phyloP scores from a whole-genome alignment of 2,797 vertebrate genomes.

The Microhierax caerulescens region DNA sequence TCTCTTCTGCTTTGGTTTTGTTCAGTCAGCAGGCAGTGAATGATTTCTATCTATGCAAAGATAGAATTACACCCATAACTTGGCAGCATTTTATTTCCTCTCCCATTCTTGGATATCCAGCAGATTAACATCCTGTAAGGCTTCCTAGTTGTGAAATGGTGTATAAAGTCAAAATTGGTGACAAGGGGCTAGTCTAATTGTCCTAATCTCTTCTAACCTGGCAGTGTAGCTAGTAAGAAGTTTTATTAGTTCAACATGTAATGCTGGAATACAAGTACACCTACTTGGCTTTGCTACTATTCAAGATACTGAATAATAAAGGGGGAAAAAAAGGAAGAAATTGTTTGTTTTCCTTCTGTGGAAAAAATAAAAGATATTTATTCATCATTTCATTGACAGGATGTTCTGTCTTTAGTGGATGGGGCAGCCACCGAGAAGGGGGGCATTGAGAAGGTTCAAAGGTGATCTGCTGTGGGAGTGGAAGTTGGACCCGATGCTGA shows the following conservation, averaged over 20 bases:
- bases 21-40: background rate
- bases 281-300: background rate
- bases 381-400: background rate
- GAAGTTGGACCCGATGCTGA: background rate
- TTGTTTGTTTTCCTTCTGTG: background rate
- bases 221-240: background rate
- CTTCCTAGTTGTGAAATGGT: constrained; percentile 47
- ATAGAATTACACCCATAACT: constrained; percentile 6
- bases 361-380: background rate
- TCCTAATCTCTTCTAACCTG: background rate
- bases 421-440: background rate
- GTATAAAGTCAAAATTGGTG: constrained; percentile 23
- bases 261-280: background rate
- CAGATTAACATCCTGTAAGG: background rate
- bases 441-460: background rate
- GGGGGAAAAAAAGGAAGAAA: background rate
- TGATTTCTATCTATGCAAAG: background rate
- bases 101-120: constrained; percentile 17
- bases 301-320: background rate
- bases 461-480: background rate
- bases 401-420: background rate
- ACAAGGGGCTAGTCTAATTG: background rate
- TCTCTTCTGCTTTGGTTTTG: background rate
- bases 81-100: constrained; percentile 36
- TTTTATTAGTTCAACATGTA: background rate